phyloP scores from a whole-genome alignment of 2,888 invertebrate species.

The Endotricha flammealis region DNA sequence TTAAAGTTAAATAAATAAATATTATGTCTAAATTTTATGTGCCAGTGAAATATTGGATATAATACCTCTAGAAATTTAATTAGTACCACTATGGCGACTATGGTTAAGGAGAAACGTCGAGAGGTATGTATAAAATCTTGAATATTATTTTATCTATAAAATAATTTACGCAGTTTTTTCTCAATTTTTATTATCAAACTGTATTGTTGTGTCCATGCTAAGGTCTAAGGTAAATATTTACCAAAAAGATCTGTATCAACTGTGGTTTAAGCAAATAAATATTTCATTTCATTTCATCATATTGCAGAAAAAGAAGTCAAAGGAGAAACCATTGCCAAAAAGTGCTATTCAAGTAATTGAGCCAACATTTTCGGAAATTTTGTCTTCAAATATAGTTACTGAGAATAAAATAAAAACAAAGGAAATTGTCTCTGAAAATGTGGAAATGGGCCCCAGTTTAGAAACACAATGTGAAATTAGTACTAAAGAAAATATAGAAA shows the following conservation, averaged over 20 bases:
- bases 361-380: neutral
- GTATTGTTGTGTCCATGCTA: too few relatives aligned
- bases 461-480: too few relatives aligned
- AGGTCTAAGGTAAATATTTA: too few relatives aligned
- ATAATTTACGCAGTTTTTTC: slow-evolving; percentile 33
- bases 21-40: too few relatives aligned
- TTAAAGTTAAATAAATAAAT: too few relatives aligned
- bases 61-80: too few relatives aligned
- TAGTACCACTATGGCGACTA: slow-evolving; percentile 68
- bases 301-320: slow-evolving; percentile 58
- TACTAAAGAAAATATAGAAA: too few relatives aligned
- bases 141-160: slow-evolving; percentile 15
- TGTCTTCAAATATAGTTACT: neutral
- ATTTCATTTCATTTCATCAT: slow-evolving; percentile 10
- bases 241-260: too few relatives aligned
- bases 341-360: neutral
- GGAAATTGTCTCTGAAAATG: slow-evolving; percentile 1
- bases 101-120: slow-evolving; percentile 59
- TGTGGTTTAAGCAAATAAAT: too few relatives aligned
- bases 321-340: slow-evolving; percentile 30
- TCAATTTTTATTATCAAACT: too few relatives aligned
- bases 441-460: too few relatives aligned
- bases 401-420: neutral
- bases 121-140: slow-evolving; percentile 37
- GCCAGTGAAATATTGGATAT: too few relatives aligned